Percentiles rank a stretch among this genome's conserved stretches.
phyloP scores from a whole-genome alignment of 2,888 invertebrate species.

The Aspidiotus rigidus region DNA sequence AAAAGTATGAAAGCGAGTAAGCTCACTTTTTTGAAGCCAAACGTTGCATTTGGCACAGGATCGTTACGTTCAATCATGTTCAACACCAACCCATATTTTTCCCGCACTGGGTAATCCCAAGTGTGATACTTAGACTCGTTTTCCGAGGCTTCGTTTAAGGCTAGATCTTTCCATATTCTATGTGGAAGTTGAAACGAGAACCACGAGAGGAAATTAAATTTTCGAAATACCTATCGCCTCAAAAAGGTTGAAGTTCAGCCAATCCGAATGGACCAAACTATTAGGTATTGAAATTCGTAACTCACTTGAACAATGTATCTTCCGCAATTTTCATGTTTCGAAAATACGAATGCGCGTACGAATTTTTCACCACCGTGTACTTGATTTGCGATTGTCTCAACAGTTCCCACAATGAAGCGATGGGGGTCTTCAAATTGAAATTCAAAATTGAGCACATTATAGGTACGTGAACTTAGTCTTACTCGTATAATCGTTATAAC shows the following conservation, averaged over 20 bases:
- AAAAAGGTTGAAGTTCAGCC: no score
- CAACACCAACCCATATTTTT: slow-evolving; percentile 81
- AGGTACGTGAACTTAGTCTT: no score
- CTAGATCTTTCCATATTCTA: slow-evolving; percentile 82
- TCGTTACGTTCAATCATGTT: slow-evolving; percentile 70
- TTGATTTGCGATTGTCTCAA: slow-evolving; percentile 80
- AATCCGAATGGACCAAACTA: no score
- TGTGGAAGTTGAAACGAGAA: not conserved
- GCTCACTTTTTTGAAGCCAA: slow-evolving; percentile 63
- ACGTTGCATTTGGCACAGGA: slow-evolving; percentile 57
- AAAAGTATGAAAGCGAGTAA: no score
- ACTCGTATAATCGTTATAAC: no score
- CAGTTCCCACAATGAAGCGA: slow-evolving; percentile 76
- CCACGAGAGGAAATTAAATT: not conserved
- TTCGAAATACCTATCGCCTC: not conserved
- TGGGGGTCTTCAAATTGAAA: slow-evolving; percentile 56
- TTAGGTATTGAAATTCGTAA: no score
- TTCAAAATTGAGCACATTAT: not conserved
- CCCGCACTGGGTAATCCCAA: slow-evolving; percentile 88
- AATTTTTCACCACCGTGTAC: slow-evolving; percentile 71
- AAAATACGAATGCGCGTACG: slow-evolving; percentile 70
- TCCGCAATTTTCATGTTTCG: slow-evolving; percentile 87
- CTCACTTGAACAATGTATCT: slow-evolving; percentile 69
- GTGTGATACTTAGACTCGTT: slow-evolving; percentile 71
- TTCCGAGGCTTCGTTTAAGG: slow-evolving; percentile 62